Evolutionary conservation across 2,888 invertebrate species (phyloP), one percentile per base, ranked within the genome.

Genomic region (Mythimna lalbum): DNA sequence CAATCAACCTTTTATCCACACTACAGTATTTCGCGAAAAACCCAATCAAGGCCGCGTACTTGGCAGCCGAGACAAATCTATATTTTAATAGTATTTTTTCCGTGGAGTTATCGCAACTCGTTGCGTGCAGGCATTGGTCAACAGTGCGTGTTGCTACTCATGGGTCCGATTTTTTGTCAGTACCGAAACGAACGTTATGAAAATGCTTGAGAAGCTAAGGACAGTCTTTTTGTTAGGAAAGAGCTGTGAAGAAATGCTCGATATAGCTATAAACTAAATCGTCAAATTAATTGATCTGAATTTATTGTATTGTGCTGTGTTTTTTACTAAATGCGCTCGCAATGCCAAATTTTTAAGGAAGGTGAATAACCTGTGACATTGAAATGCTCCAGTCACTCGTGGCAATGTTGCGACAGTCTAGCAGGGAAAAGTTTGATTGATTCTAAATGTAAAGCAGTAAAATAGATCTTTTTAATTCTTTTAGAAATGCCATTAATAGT

Each of bases 61-160:
- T 90, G 90, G 90, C 85, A 87, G 90, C 90, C 93, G 95, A 92
- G 90, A 93, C 95, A 92, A 95, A 95, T 95, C 92, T 92, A 91
- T 90, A 90, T 89, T 89, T 93, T 92, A 91, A 91, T 90, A 91
- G 88, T 86, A 83, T 89, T 86, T 83, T 84, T 87, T 90, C 90
- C 89, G 87, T 87, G 56, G 59, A 60, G 72, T 73, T 88, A 86
- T 91, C 88, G 92, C 92, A 89, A 89, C 73, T 74, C 73, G 69
- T 93, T 93, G 93, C 94, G 93, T 93, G 92, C 88, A 78, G 75
- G 67, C 72, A 81, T 93, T 92, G 88, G 82, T 86, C 88, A 93
- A 93, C 76, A 76, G 90, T 93, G 94, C 93, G 93, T 86, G 87
- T 92, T 90, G 87, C 43, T 17, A 19, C 6, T 84, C 81, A 80